phyloP scores from a whole-genome alignment of 2,888 invertebrate species.

The Boloria selene region DNA sequence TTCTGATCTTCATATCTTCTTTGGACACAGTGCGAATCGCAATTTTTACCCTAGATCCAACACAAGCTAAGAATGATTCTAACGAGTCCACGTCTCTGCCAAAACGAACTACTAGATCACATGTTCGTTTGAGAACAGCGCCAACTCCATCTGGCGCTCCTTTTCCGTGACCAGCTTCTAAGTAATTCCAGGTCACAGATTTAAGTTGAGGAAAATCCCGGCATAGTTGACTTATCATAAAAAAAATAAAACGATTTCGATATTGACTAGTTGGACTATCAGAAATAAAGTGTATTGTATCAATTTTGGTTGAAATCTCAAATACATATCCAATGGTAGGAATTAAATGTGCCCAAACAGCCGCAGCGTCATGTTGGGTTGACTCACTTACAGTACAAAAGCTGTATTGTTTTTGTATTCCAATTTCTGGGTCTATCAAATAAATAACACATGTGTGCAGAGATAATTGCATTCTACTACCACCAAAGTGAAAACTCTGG shows the following conservation, averaged over 20 bases:
- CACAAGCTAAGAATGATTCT: slow-evolving; percentile 9
- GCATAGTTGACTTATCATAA: slow-evolving; percentile 29
- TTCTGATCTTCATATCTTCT: neutral
- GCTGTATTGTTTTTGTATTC: neutral
- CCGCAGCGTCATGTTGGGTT: slow-evolving; percentile 33
- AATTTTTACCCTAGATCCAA: too few species aligned
- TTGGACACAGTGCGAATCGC: too few species aligned
- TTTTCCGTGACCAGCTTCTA: slow-evolving; percentile 38
- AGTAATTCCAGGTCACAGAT: slow-evolving; percentile 38
- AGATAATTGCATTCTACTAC: slow-evolving; percentile 28
- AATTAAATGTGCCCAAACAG: slow-evolving; percentile 38
- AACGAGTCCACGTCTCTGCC: slow-evolving; percentile 26
- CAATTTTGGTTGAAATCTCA: slow-evolving; percentile 3
- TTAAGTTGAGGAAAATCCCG: slow-evolving; percentile 27
- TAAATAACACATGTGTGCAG: slow-evolving; percentile 29
- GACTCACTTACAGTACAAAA: slow-evolving; percentile 35
- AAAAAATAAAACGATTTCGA: slow-evolving; percentile 35
- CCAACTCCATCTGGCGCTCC: slow-evolving; percentile 41
- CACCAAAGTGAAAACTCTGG: slow-evolving; percentile 33
- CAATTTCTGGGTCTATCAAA: too few species aligned
- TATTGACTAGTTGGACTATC: slow-evolving; percentile 36
- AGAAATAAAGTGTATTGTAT: slow-evolving; percentile 35
- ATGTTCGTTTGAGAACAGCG: slow-evolving; percentile 36
- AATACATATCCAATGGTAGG: slow-evolving; percentile 16
- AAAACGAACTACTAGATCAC: slow-evolving; percentile 21